Evolutionary conservation across 2,113 vertebrate genomes (phyloP).

Genomic region (Cheilinus undulatus): DNA sequence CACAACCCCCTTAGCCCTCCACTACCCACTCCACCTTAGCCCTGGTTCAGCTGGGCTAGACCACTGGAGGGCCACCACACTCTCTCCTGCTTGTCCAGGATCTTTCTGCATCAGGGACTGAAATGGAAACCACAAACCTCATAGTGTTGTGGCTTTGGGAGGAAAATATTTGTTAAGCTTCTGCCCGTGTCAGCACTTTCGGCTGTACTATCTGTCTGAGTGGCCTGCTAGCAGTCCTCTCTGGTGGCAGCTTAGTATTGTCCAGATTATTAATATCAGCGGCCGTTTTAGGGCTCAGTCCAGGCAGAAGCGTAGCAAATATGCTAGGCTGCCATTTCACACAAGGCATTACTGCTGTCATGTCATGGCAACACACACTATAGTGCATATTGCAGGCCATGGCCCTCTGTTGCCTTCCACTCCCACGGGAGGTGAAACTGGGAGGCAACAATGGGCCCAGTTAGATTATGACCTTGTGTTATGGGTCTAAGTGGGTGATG

Average conservation of each 20-base stretch:
- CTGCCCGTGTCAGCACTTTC: slow-evolving; percentile 64
- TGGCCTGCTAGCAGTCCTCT: slow-evolving; percentile 50
- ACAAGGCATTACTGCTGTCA: slow-evolving; percentile 79
- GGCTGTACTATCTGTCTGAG: slow-evolving; percentile 7
- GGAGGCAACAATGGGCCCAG: slow-evolving; percentile 71
- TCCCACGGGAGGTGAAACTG: slow-evolving; percentile 73
- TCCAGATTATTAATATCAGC: neutral
- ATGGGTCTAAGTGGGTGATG: slow-evolving; percentile 46
- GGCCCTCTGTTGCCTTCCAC: slow-evolving; percentile 76
- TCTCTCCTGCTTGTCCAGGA: slow-evolving; percentile 84
- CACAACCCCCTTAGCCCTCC: slow-evolving; percentile 61
- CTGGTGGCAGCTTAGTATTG: slow-evolving; percentile 31
- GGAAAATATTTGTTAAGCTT: slow-evolving; percentile 83
- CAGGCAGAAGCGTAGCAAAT: slow-evolving; percentile 85
- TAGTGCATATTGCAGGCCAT: slow-evolving; percentile 68
- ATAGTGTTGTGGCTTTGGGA: slow-evolving; percentile 79
- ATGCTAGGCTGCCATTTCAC: slow-evolving; percentile 79
- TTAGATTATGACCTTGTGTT: slow-evolving; percentile 60
- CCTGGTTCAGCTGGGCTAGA: slow-evolving; percentile 70
- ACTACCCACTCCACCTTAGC: slow-evolving; percentile 73
- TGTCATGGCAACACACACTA: slow-evolving; percentile 73
- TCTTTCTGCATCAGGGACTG: slow-evolving; percentile 81
- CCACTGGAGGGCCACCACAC: slow-evolving; percentile 75
- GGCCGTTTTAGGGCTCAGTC: slow-evolving; percentile 12
- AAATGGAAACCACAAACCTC: slow-evolving; percentile 80